Conservation (phyloP, 2,113 vertebrate genomes). For the Odocoileus hemionus region DNA sequence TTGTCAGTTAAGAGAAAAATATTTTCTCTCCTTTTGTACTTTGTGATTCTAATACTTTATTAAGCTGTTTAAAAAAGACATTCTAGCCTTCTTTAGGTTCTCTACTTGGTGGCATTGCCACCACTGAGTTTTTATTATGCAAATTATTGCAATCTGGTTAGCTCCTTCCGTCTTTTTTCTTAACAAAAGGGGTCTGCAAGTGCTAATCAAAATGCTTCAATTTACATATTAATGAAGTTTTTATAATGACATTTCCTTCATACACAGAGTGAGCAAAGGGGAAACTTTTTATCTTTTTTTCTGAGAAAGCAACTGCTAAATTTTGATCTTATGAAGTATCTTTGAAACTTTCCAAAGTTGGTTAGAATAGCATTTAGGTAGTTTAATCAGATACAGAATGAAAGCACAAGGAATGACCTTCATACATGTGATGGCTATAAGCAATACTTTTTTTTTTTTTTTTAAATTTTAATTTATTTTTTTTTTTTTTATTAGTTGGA, state of each 20-base stretch:
- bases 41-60: constrained; percentile 63
- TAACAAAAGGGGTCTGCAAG: constrained; percentile 84
- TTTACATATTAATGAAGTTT: constrained; percentile 90
- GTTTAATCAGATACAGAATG: constrained; percentile 29
- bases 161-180: constrained; percentile 80
- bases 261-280: constrained; percentile 74
- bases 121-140: constrained; percentile 86
- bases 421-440: constrained; percentile 25
- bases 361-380: background rate
- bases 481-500: too few relatives aligned
- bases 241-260: constrained; percentile 82
- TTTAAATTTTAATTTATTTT: too few relatives aligned
- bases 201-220: constrained; percentile 87
- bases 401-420: background rate
- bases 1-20: constrained; percentile 77
- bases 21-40: constrained; percentile 73
- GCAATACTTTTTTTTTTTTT: constrained; percentile 65
- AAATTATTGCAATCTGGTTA: constrained; percentile 87
- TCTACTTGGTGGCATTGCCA: constrained; percentile 74
- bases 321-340: constrained; percentile 69
- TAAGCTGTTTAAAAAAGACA: constrained; percentile 74
- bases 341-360: constrained; percentile 62
- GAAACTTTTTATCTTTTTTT: constrained; percentile 75
- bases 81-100: constrained; percentile 72
- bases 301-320: constrained; percentile 56